These are phyloP conservation scores for Callipepla squamata DNA, from an alignment of 2,113 vertebrate genomes.

Conservation along the genomic window DNA sequence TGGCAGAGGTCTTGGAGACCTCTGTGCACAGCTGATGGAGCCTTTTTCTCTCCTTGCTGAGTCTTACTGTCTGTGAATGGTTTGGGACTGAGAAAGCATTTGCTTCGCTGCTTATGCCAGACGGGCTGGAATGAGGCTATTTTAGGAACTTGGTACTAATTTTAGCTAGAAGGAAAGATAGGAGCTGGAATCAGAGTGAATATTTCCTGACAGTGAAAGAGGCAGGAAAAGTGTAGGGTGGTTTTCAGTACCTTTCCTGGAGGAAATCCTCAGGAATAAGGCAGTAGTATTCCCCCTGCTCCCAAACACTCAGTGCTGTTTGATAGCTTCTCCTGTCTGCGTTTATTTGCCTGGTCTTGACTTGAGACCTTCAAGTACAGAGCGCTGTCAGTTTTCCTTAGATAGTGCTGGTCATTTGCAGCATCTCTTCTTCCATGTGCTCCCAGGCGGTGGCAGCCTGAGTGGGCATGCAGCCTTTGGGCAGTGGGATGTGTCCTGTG, in stretches of 20 bases:
- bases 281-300: neutral
- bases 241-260: constrained; percentile 25
- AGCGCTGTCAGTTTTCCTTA: neutral
- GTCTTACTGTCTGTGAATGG: neutral
- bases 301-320: neutral
- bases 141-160: constrained; percentile 27
- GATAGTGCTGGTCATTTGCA: neutral
- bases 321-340: neutral
- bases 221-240: neutral
- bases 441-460: neutral
- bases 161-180: neutral
- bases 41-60: neutral
- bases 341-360: neutral
- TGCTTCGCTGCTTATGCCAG: constrained; percentile 11
- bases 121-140: neutral
- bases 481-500: neutral
- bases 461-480: neutral
- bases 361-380: neutral
- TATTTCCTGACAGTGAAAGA: constrained; percentile 31
- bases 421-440: neutral
- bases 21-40: neutral
- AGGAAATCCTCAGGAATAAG: neutral
- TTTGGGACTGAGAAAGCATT: neutral
- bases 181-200: neutral
- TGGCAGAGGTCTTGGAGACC: neutral